These are phyloP conservation scores for Drosophila ironensis DNA, from an alignment of 1,140 invertebrate species.

Conservation along the genomic window DNA sequence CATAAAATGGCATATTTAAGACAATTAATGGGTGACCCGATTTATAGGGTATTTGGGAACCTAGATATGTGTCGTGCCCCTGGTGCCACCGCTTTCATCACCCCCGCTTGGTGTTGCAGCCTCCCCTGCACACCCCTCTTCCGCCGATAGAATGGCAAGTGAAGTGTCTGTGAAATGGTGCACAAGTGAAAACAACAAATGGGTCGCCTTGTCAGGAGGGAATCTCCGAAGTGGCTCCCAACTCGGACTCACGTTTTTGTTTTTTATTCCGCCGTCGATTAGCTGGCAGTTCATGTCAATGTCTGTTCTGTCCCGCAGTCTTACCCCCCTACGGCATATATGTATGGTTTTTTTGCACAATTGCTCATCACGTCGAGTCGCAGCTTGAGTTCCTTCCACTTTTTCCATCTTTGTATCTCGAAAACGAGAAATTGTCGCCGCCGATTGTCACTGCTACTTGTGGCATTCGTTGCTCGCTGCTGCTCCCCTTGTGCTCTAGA, in stretches of 20 bases:
- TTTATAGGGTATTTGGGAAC: slow-evolving; percentile 8
- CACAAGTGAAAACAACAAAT: slow-evolving; percentile 79
- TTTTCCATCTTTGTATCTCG: background rate
- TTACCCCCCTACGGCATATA: slow-evolving; percentile 5
- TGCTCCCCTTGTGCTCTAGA: slow-evolving; percentile 14
- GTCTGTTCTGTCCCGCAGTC: slow-evolving; percentile 47
- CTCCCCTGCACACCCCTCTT: background rate
- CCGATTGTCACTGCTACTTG: slow-evolving; percentile 69
- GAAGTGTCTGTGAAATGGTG: slow-evolving; percentile 72
- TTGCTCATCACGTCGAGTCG: slow-evolving; percentile 64
- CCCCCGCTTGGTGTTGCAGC: no score
- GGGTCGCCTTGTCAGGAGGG: slow-evolving; percentile 69
- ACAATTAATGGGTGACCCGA: no score
- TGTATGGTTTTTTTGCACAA: slow-evolving; percentile 58
- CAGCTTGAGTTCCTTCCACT: slow-evolving; percentile 3
- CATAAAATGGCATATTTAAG: no score
- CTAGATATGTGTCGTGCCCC: slow-evolving; percentile 19
- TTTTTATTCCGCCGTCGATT: slow-evolving; percentile 59
- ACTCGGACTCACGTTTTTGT: slow-evolving; percentile 39
- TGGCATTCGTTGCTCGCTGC: no score
- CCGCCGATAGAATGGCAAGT: slow-evolving; percentile 30
- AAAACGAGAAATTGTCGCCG: slow-evolving; percentile 68
- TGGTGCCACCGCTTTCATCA: background rate
- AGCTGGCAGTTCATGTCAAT: slow-evolving; percentile 71
- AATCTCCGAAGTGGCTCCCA: slow-evolving; percentile 30